phyloP scores from a whole-genome alignment of 35 echinoderm and acorn worm species.

The Apostichopus japonicus region DNA sequence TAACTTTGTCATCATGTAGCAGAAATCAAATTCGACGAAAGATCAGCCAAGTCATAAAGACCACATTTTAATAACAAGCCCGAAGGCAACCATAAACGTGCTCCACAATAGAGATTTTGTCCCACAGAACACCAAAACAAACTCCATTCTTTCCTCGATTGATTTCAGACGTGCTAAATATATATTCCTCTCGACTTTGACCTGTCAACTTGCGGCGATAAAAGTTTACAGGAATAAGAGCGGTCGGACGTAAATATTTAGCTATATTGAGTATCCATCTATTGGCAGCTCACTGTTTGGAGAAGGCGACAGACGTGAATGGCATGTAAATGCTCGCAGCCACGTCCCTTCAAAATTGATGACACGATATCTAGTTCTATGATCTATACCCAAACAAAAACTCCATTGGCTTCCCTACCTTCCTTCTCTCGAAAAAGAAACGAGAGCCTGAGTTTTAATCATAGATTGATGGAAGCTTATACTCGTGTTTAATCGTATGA shows the following conservation, averaged over 20 bases:
- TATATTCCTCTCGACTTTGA: conserved; percentile 15
- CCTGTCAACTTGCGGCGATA: conserved; percentile 34
- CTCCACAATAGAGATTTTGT: conserved; percentile 51
- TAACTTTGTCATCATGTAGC: conserved; percentile 51
- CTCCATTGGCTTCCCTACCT: no score
- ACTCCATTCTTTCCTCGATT: conserved; percentile 31
- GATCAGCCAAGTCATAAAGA: conserved; percentile 39
- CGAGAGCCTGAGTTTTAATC: no score
- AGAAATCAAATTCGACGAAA: conserved; percentile 35
- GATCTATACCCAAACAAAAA: no score
- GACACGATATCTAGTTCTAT: conserved; percentile 2
- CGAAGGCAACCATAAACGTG: conserved; percentile 23
- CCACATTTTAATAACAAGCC: conserved; percentile 54
- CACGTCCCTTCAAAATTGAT: conserved; percentile 29
- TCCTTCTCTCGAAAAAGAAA: no score
- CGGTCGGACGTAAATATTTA: conserved; percentile 38
- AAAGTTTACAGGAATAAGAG: conserved; percentile 48
- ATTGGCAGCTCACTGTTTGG: conserved; percentile 17
- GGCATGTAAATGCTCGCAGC: conserved; percentile 39
- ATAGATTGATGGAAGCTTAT: no score
- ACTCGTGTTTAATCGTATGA: no score
- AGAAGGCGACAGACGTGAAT: conserved; percentile 30
- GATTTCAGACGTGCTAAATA: conserved; percentile 53
- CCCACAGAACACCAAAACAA: conserved; percentile 5
- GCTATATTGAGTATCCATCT: conserved; percentile 51